Evolutionary conservation across 2,797 vertebrate genomes (phyloP).

Genomic region (Esox lucius): DNA sequence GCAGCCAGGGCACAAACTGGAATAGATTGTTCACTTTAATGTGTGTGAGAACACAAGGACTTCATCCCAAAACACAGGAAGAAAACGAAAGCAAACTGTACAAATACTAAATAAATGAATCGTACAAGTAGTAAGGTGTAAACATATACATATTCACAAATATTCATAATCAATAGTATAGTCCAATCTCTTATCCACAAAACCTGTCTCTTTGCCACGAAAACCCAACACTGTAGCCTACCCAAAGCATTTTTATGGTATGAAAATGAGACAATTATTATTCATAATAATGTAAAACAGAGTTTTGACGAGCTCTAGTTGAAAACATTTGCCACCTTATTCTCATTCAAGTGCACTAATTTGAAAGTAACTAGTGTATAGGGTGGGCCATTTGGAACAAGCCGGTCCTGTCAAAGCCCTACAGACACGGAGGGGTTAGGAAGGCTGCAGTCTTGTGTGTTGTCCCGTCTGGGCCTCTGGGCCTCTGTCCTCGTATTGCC

Average conservation of each 20-base stretch:
- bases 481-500: conserved; percentile 69
- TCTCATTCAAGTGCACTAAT: background rate
- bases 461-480: conserved; percentile 19
- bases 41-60: conserved; percentile 48
- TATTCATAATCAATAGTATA: conserved; percentile 29
- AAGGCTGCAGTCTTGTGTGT: conserved; percentile 5
- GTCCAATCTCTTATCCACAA: conserved; percentile 46
- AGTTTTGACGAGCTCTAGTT: conserved; percentile 43
- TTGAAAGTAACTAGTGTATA: background rate
- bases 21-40: conserved; percentile 54
- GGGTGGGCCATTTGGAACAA: background rate
- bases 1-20: conserved; percentile 31
- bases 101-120: conserved; percentile 75
- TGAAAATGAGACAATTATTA: conserved; percentile 39
- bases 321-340: conserved; percentile 46
- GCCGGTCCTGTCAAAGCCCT: conserved; percentile 42
- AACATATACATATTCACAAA: conserved; percentile 79
- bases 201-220: conserved; percentile 39
- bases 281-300: conserved; percentile 40
- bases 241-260: conserved; percentile 41
- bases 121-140: conserved; percentile 64
- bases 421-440: conserved; percentile 24
- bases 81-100: conserved; percentile 66
- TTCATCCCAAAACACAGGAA: conserved; percentile 56
- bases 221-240: conserved; percentile 44